These are phyloP conservation scores for Ichneumon xanthorius DNA, from an alignment of 2,888 invertebrate genomes.

Conservation along the genomic window DNA sequence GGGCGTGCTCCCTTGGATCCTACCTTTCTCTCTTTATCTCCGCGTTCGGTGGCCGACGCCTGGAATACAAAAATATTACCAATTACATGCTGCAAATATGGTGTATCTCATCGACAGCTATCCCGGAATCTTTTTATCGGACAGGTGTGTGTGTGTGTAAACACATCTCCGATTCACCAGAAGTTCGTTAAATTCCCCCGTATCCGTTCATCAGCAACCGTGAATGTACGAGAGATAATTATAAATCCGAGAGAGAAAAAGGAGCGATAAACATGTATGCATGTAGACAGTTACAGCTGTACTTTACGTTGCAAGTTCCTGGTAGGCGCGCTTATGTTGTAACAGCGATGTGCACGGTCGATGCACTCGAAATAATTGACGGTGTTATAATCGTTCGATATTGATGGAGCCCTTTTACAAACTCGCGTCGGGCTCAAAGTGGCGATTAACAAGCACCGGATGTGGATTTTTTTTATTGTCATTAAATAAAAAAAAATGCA, in stretches of 20 bases:
- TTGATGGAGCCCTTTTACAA: neutral
- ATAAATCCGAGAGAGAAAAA: slow-evolving; percentile 61
- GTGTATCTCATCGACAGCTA: slow-evolving; percentile 69
- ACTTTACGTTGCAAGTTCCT: slow-evolving; percentile 28
- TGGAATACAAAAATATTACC: slow-evolving; percentile 80
- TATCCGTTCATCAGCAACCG: slow-evolving; percentile 40
- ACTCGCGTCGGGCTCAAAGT: neutral
- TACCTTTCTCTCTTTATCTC: slow-evolving; percentile 46
- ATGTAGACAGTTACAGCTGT: slow-evolving; percentile 26
- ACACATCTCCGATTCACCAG: slow-evolving; percentile 36
- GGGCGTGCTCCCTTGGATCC: slow-evolving; percentile 34
- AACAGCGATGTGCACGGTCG: slow-evolving; percentile 41
- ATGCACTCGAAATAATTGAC: slow-evolving; percentile 35
- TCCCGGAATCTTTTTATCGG: slow-evolving; percentile 68
- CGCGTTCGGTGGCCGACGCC: slow-evolving; percentile 62
- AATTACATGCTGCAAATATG: slow-evolving; percentile 83
- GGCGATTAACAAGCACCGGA: neutral
- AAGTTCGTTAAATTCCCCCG: slow-evolving; percentile 61
- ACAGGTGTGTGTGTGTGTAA: slow-evolving; percentile 68
- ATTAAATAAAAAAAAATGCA: neutral
- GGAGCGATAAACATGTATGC: slow-evolving; percentile 11
- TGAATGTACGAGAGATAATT: slow-evolving; percentile 42
- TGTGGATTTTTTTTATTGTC: neutral
- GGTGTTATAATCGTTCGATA: slow-evolving; percentile 22
- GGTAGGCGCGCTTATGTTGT: slow-evolving; percentile 26